phyloP scores from a whole-genome alignment of 2,797 vertebrate species.

The Danionella dracula region DNA sequence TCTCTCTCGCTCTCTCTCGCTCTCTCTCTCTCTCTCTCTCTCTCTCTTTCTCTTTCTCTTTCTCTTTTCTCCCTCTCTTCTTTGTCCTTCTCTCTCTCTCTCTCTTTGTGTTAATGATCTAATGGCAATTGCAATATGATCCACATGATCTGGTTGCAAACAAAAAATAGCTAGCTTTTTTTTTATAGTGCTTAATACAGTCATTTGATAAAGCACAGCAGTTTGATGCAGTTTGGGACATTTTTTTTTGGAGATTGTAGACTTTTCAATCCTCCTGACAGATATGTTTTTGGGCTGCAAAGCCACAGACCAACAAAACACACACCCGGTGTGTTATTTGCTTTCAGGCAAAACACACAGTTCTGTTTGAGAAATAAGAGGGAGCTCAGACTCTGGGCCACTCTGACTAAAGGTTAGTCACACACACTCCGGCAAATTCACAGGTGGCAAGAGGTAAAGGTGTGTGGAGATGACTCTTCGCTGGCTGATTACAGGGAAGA shows the following conservation, averaged over 20 bases:
- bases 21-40: constrained; percentile 36
- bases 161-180: no score
- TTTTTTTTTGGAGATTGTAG: neutral
- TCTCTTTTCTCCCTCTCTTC: no score
- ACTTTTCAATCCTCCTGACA: no score
- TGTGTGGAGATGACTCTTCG: neutral
- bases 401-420: constrained; percentile 29
- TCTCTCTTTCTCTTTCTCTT: constrained; percentile 49
- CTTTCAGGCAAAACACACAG: constrained; percentile 30
- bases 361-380: constrained; percentile 31
- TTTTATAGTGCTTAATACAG: no score
- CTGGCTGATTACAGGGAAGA: neutral
- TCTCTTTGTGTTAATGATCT: constrained; percentile 19
- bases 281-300: no score
- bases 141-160: no score
- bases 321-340: constrained; percentile 15
- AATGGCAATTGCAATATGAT: constrained; percentile 17
- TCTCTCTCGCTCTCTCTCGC: constrained; percentile 43
- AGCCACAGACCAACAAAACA: neutral
- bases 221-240: no score
- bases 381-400: constrained; percentile 1
- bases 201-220: no score
- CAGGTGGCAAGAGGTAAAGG: constrained; percentile 4
- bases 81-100: constrained; percentile 32
- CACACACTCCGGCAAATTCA: constrained; percentile 5